Percentiles rank a stretch among this genome's conserved stretches.
These are phyloP conservation scores for Stenopsyche tienmushanensis DNA, from an alignment of 1,140 invertebrate species.

Conservation along the genomic window DNA sequence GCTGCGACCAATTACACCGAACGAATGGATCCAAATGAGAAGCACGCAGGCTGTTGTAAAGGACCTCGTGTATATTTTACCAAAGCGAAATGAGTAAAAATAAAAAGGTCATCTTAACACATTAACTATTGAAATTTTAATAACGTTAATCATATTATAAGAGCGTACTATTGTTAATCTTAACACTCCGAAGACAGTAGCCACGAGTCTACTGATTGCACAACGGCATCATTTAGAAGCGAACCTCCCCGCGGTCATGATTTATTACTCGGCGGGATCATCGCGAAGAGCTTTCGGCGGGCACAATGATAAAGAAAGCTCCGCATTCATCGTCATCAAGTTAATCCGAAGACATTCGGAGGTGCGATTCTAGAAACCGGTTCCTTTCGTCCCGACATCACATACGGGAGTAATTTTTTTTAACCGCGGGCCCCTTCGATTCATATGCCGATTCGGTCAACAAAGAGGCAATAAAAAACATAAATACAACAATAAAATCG, in stretches of 20 bases:
- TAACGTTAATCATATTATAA: background rate
- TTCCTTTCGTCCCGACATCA: too few species aligned
- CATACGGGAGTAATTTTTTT: too few species aligned
- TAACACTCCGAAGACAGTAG: background rate
- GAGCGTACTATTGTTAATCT: too few species aligned
- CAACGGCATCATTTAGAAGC: background rate
- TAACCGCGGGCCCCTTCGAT: too few species aligned
- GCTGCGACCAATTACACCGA: constrained; percentile 35
- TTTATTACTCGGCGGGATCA: background rate
- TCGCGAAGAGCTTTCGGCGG: too few species aligned
- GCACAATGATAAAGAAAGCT: too few species aligned
- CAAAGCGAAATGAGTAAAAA: background rate
- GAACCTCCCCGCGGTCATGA: background rate
- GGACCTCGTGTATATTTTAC: background rate
- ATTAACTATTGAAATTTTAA: background rate
- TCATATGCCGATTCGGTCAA: too few species aligned
- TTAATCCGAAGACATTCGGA: constrained; percentile 10
- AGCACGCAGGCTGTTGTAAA: too few species aligned
- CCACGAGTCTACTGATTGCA: background rate
- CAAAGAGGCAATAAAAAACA: background rate
- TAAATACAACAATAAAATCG: constrained; percentile 12
- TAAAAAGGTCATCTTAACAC: background rate
- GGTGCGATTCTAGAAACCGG: constrained; percentile 18
- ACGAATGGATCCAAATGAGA: constrained; percentile 11
- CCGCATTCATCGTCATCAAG: background rate